Percentiles rank a stretch among this genome's conserved stretches.
Evolutionary conservation across 2,113 vertebrate species (phyloP).

Genomic region (Microtus ochrogaster): DNA sequence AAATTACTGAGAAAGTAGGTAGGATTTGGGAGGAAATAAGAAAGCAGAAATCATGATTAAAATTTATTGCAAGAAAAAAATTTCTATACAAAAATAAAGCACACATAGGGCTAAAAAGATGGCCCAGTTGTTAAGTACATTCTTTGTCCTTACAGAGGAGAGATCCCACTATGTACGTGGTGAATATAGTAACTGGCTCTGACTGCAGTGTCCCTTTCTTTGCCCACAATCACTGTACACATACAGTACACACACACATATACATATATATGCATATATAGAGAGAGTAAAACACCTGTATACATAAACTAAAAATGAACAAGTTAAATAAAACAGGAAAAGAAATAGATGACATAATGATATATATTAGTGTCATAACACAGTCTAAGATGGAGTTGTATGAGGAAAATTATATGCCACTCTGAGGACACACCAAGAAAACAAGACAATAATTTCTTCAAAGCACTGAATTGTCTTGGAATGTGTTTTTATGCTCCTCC

Average conservation of each 20-base stretch:
- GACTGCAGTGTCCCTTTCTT: background rate
- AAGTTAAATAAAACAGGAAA: background rate
- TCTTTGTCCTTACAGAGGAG: background rate
- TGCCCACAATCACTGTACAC: too few relatives aligned
- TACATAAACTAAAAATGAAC: too few relatives aligned
- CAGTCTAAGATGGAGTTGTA: background rate
- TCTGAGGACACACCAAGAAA: background rate
- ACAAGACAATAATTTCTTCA: too few relatives aligned
- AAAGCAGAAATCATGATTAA: too few relatives aligned
- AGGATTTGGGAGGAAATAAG: too few relatives aligned
- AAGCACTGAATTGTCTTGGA: too few relatives aligned
- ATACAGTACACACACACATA: background rate
- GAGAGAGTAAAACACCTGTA: background rate
- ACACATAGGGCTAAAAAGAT: too few relatives aligned
- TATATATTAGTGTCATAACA: background rate
- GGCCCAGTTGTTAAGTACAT: accelerated
- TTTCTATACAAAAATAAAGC: too few relatives aligned
- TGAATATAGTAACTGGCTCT: background rate
- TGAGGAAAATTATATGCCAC: background rate
- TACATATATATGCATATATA: too few relatives aligned
- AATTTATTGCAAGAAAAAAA: too few relatives aligned
- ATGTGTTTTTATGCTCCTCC: background rate
- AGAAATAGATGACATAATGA: background rate
- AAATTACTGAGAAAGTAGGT: too few relatives aligned
- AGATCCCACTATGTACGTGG: background rate